phyloP scores from a whole-genome alignment of 2,113 vertebrate genomes.

The Osmerus mordax region DNA sequence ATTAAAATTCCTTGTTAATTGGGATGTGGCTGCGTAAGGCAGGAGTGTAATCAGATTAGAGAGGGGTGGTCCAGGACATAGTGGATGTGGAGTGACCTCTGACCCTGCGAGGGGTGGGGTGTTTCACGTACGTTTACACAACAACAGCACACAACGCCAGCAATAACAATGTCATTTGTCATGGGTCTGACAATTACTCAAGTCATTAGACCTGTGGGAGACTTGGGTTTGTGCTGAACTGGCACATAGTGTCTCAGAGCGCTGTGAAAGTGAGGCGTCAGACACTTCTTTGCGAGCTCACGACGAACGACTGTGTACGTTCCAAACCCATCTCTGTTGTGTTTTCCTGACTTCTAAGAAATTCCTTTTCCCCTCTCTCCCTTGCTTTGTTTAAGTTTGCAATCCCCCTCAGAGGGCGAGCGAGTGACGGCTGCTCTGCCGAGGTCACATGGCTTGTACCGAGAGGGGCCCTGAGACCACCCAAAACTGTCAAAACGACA shows the following conservation, averaged over 20 bases:
- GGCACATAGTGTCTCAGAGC: too few species aligned
- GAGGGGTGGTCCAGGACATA: slow-evolving; percentile 60
- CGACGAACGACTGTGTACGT: too few species aligned
- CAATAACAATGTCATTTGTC: slow-evolving; percentile 33
- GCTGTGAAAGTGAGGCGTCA: too few species aligned
- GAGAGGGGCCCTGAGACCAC: slow-evolving; percentile 60
- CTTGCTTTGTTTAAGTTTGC: slow-evolving; percentile 54
- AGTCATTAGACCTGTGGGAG: slow-evolving; percentile 21
- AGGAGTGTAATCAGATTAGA: slow-evolving; percentile 74
- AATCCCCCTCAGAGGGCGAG: slow-evolving; percentile 53
- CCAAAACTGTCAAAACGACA: slow-evolving; percentile 68
- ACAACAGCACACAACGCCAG: slow-evolving; percentile 19
- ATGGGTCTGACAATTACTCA: slow-evolving; percentile 25
- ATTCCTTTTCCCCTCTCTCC: slow-evolving; percentile 25
- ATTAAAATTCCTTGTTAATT: slow-evolving; percentile 65
- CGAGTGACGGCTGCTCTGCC: slow-evolving; percentile 64
- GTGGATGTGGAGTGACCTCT: slow-evolving; percentile 51
- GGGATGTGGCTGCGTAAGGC: slow-evolving; percentile 57
- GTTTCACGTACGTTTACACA: slow-evolving; percentile 45
- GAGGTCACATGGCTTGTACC: slow-evolving; percentile 62
- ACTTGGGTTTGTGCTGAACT: neutral
- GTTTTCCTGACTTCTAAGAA: slow-evolving; percentile 16
- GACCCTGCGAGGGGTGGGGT: slow-evolving; percentile 41
- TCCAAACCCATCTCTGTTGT: too few species aligned
- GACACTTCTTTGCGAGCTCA: too few species aligned